A percentile compares a stretch with the other conserved stretches of the same genome.
Evolutionary conservation across 64 coral and sea anemone species (phyloP).

Genomic region (Dendronephthya gigantea): DNA sequence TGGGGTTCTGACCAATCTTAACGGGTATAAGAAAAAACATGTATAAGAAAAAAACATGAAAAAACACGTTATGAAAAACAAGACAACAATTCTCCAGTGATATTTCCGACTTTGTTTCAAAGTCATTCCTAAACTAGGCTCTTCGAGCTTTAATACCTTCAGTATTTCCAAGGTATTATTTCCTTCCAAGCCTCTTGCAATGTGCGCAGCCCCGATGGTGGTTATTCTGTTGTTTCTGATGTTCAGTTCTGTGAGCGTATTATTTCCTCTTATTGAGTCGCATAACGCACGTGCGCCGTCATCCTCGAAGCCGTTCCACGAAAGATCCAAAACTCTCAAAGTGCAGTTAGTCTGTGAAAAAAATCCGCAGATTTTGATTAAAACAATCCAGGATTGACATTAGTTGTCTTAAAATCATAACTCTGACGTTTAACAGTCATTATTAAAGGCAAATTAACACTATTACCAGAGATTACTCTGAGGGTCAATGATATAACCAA

Average conservation of each 20-base stretch:
- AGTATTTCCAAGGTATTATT: constrained; percentile 87
- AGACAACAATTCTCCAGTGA: no score
- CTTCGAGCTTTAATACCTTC: constrained; percentile 52
- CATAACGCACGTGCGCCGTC: constrained; percentile 72
- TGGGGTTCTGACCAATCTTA: constrained; percentile 68
- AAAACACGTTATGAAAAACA: no score
- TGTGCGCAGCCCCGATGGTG: constrained; percentile 53
- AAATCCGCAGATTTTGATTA: no score
- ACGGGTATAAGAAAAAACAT: no score
- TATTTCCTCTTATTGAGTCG: constrained; percentile 67
- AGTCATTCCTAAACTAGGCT: not conserved
- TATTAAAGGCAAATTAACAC: no score
- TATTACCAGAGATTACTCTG: no score
- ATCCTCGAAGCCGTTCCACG: constrained; percentile 83
- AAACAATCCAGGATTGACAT: no score
- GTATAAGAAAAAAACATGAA: no score
- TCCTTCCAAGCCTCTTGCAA: constrained; percentile 68
- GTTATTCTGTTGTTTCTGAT: constrained; percentile 91
- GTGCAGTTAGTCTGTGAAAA: constrained; percentile 65
- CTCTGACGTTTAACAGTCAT: no score
- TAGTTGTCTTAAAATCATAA: no score
- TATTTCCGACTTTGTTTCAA: no score
- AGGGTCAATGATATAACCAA: no score
- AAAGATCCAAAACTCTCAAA: constrained; percentile 60
- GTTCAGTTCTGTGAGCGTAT: constrained; percentile 70